Conservation (phyloP, 2,113 vertebrate genomes). For the Cariama cristata region DNA sequence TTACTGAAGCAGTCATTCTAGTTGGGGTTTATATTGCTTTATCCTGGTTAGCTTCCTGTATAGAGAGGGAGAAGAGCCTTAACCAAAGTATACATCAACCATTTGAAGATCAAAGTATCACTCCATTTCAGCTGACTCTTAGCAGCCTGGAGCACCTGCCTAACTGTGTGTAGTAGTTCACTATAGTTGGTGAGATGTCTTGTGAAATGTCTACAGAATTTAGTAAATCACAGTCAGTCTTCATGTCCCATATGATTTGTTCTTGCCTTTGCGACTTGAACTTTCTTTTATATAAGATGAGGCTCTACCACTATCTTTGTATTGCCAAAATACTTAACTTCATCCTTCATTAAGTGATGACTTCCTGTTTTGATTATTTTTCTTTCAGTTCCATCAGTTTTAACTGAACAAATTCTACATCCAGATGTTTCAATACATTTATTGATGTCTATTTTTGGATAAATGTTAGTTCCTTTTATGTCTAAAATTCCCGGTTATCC, state of each 20-base stretch:
- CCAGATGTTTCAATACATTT: background rate
- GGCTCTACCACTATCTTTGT: background rate
- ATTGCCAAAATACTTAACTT: background rate
- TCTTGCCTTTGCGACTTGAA: background rate
- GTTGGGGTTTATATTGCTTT: background rate
- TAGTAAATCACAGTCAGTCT: background rate
- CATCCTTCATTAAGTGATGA: background rate
- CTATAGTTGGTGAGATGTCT: background rate
- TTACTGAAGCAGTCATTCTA: background rate
- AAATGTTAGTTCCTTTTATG: background rate
- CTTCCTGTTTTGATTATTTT: background rate
- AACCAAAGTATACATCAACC: background rate
- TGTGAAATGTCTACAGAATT: background rate
- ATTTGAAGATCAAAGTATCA: background rate
- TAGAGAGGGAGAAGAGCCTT: background rate
- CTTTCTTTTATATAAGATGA: background rate
- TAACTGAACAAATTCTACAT: background rate
- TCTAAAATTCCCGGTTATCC: background rate
- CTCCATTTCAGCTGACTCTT: background rate
- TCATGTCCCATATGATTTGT: background rate
- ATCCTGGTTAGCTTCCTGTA: background rate
- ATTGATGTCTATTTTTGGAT: background rate
- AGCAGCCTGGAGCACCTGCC: background rate
- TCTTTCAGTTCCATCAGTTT: background rate
- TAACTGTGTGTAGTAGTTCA: background rate